A percentile compares a stretch with the other conserved stretches of the same genome.
phyloP scores from a whole-genome alignment of 2,888 invertebrate species.

The Atrina japonica region DNA sequence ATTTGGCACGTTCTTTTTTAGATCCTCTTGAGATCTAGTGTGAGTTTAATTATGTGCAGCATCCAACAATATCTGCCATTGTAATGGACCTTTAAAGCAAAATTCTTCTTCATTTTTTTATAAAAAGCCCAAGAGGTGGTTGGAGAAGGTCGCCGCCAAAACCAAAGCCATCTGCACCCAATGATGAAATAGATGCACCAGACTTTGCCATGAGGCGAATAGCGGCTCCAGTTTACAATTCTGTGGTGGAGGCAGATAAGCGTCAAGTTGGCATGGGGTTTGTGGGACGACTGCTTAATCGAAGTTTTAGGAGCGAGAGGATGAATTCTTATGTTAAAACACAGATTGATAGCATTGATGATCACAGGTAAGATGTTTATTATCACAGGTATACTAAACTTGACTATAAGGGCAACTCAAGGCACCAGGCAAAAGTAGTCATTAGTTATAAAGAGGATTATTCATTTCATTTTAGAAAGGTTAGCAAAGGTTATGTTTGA shows the following conservation, averaged over 20 bases:
- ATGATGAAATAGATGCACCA: conserved; percentile 49
- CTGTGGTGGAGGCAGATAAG: conserved; percentile 94
- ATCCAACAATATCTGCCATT: too few relatives aligned
- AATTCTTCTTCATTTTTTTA: too few relatives aligned
- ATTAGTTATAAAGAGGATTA: too few relatives aligned
- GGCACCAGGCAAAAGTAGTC: too few relatives aligned
- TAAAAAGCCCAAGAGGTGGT: conserved; percentile 32
- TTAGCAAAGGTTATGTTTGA: too few relatives aligned
- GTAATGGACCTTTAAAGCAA: too few relatives aligned
- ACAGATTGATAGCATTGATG: conserved; percentile 94
- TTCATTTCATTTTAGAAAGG: too few relatives aligned
- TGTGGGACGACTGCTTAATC: conserved; percentile 90
- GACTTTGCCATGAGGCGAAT: conserved; percentile 78
- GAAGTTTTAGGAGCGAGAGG: conserved; percentile 79
- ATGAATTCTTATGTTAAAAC: conserved; percentile 84
- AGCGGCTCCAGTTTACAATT: conserved; percentile 85
- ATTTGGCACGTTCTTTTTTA: too few relatives aligned
- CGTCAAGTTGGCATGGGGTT: conserved; percentile 92
- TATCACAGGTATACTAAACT: background rate
- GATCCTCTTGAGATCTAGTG: too few relatives aligned
- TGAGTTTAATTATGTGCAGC: too few relatives aligned
- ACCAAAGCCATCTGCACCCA: conserved; percentile 64
- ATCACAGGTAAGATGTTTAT: conserved; percentile 87
- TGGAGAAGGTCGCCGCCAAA: conserved; percentile 38
- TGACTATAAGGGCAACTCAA: background rate